Percentiles rank a stretch among this genome's conserved stretches.
Conservation (phyloP, 2,888 invertebrate genomes). For the Latrodectus hesperus region DNA sequence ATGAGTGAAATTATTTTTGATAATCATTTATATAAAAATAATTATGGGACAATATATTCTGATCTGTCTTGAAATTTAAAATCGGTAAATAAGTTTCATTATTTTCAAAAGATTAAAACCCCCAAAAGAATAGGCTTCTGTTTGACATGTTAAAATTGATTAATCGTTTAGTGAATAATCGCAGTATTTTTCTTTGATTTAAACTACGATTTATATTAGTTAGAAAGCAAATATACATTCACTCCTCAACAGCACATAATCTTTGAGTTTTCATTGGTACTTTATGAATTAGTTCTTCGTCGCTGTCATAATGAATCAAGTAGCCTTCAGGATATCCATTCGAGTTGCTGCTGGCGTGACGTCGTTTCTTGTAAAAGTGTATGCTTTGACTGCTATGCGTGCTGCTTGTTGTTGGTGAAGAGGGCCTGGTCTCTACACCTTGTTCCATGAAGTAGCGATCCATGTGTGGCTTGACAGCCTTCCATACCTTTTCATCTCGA, state of each 20-base stretch:
- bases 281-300: conserved; percentile 23
- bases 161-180: no score
- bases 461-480: conserved; percentile 77
- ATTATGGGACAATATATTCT: no score
- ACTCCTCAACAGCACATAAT: conserved; percentile 41
- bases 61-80: no score
- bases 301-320: conserved; percentile 17
- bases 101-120: no score
- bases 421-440: conserved; percentile 77
- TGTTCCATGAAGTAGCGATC: conserved; percentile 75
- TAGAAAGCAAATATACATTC: not conserved
- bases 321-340: conserved; percentile 31
- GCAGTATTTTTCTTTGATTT: no score
- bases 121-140: no score
- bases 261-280: conserved; percentile 24
- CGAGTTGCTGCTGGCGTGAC: conserved; percentile 26
- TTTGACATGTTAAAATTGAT: no score
- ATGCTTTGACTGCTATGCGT: conserved; percentile 16
- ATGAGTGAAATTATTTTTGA: no score
- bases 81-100: no score
- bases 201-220: no score
- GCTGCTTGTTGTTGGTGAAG: conserved; percentile 76
- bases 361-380: conserved; percentile 20
- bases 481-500: conserved; percentile 78
- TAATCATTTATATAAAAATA: no score